Percentiles rank a stretch among this genome's conserved stretches.
Evolutionary conservation across 2,797 vertebrate genomes (phyloP).

Genomic region (Megalops cyprinoides): DNA sequence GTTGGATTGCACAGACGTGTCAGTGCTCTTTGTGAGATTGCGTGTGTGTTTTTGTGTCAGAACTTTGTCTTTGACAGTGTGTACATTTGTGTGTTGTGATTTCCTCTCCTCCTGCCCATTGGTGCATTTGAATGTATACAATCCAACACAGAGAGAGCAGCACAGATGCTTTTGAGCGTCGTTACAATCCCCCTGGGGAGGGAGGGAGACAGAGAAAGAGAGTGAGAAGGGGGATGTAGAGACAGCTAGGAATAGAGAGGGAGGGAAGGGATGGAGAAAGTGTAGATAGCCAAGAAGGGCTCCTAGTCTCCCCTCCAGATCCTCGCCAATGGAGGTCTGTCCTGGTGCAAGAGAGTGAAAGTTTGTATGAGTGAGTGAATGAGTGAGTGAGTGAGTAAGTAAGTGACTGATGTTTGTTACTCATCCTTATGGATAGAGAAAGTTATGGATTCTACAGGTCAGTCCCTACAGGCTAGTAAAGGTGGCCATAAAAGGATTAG

Average conservation of each 20-base stretch:
- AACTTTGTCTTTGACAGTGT: neutral
- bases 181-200: neutral
- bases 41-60: neutral
- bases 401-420: neutral
- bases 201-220: neutral
- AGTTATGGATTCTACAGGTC: slow-evolving; percentile 60
- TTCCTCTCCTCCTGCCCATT: neutral
- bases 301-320: no score
- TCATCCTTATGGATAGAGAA: slow-evolving; percentile 17
- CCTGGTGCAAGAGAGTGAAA: neutral
- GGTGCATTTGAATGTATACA: slow-evolving; percentile 22
- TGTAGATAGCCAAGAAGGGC: no score
- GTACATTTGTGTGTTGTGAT: slow-evolving; percentile 7
- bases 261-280: no score
- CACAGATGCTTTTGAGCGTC: slow-evolving; percentile 3
- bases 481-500: slow-evolving; percentile 69
- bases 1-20: neutral
- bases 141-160: neutral
- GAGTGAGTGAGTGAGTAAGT: slow-evolving; percentile 46
- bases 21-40: neutral
- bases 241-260: neutral
- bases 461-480: slow-evolving; percentile 8
- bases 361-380: no score
- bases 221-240: neutral
- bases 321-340: neutral